Evolutionary conservation across 2,888 invertebrate genomes (phyloP), one percentile per base, ranked within the genome.

Genomic region (Hyposoter dolosus): DNA sequence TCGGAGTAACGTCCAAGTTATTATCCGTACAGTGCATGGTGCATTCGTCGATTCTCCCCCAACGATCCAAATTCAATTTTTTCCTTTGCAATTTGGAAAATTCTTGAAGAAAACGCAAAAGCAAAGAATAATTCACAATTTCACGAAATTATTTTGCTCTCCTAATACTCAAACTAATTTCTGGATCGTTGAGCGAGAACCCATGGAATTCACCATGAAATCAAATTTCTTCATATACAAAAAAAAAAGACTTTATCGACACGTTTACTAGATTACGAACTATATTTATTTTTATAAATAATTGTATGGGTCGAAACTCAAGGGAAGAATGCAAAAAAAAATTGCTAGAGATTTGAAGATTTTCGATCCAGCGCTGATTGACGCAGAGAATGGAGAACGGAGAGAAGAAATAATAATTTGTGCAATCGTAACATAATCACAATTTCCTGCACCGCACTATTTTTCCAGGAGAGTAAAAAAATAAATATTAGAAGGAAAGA

Each of bases 231-330:
- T 68, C 85, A 84, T 77, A 79, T 80, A 86, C 78, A 75, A 81
- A 84, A 28, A 35, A 35, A 66, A 85, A 84, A 86, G 82, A 84
- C 80, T 87, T 86, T 85, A 87, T 86, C 63, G 83, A 84, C 84
- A 87, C 82, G 82, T 87, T 87, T 68, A 75, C 72, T 85, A 87
- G 79, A 85, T 88, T 79, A 72, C 82, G 81, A 86, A 82, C 84
- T 87, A 87, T 88, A 88, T 88, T 88, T 87, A 88, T 88, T 88
- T 88, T 88, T 88, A 84, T 87, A 78, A 85, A 87, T 72, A 50
- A 81, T 79, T 77, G 66, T 83, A 72, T 84, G 65, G 66, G 68
- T 81, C 65, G 69, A 79, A 79, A 78, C 53, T 63, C 84, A 32
- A 19, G 72, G 23, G 76, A 23, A 32, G 47, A 32, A 71, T 35